Evolutionary conservation across 1,140 invertebrate genomes (phyloP).

Genomic region (Linepithema humile): DNA sequence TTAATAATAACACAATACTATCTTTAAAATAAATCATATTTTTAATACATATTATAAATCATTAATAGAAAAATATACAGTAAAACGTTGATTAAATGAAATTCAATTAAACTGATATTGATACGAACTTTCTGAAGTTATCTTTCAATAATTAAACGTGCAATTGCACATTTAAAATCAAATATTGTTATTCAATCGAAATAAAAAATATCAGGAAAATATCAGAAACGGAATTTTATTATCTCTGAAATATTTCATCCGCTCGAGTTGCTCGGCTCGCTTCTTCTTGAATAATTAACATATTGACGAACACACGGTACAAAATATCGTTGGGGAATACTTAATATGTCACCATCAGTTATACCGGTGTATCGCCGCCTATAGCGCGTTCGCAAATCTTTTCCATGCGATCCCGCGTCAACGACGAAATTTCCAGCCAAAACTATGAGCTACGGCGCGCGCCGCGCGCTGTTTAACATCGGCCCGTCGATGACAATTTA

Average conservation of each 20-base stretch:
- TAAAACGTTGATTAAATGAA: neutral
- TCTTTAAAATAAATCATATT: neutral
- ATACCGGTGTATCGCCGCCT: neutral
- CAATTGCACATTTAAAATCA: neutral
- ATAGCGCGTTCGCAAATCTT: slow-evolving; percentile 26
- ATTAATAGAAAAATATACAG: neutral
- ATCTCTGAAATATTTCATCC: neutral
- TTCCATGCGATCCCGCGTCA: neutral
- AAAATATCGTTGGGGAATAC: neutral
- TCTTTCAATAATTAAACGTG: neutral
- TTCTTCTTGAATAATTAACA: slow-evolving; percentile 21
- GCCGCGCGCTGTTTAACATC: slow-evolving; percentile 72
- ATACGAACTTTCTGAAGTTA: neutral
- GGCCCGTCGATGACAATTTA: slow-evolving; percentile 79
- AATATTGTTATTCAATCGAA: neutral
- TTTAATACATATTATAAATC: neutral
- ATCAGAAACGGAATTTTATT: slow-evolving; percentile 1
- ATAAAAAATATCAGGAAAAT: neutral
- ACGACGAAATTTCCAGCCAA: slow-evolving; percentile 41
- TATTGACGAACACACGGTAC: neutral
- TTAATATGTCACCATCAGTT: neutral
- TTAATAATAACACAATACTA: neutral
- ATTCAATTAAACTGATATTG: neutral
- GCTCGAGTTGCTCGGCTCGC: neutral
- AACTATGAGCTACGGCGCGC: slow-evolving; percentile 1